Evolutionary conservation across 2,797 vertebrate genomes (phyloP), one percentile per base, ranked within the genome.

Genomic region (Pangasius mekongensis): DNA sequence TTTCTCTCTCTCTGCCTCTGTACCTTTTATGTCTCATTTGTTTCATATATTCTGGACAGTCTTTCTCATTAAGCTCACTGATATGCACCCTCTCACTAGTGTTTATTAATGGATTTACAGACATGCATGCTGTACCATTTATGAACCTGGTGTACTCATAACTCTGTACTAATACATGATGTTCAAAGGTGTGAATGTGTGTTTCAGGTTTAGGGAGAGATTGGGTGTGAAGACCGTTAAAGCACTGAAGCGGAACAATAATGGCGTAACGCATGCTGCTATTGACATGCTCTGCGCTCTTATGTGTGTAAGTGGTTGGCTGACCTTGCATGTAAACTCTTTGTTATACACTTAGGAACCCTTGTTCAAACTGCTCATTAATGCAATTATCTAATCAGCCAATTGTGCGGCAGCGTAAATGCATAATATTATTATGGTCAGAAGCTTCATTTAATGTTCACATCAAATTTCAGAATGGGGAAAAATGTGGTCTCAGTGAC

Each of bases 271-370:
- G 30, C 99, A 99, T 86, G 97, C 99, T 67, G 97, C 99, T 85
- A 97, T 99, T 84, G 99, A 99, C 92, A 99, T 99, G 98, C 98
- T 99, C n/a, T 99, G 99, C 94, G 98, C 99, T 58, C 98, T 99
- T 56, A 99, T 99, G 99, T 99, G 99, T 99, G 99, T 99, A 97
- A 98, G 98, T 99, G 89, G 81, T 86, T 22, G 87, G 36, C 14
- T 36, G 81, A 85, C 84, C 62, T 78, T 30, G 11, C 24, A 13
- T 52, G 9, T 54, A n/a, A 5, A 16, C 22, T 62, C 56, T 24
- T 81, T 80, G 2, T 81, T 82, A 54, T 54, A 54, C 14, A 54
- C 49, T 18, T 56, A n/a, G 43, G 24, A 49, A 76, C 5, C 22
- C 73, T 24, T 33, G 30, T 56, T 54, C n/a, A 80, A 43, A 22